phyloP scores from a whole-genome alignment of 2,113 vertebrate species.

The Leiothrix lutea region DNA sequence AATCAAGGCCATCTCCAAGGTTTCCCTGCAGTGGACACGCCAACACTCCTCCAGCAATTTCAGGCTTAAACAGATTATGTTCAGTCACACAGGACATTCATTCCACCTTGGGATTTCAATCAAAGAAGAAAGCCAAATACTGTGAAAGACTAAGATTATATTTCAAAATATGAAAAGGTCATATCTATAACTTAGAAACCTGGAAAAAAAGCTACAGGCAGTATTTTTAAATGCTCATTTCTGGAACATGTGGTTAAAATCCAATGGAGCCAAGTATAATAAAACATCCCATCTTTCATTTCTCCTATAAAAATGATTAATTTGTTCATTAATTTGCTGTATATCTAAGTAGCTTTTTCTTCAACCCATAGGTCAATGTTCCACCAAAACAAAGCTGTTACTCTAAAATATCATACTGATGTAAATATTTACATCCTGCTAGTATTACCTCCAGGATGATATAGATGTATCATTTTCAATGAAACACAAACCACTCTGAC shows the following conservation, averaged over 20 bases:
- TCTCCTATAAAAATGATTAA: slow-evolving; percentile 19
- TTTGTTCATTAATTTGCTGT: background rate
- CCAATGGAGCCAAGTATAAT: background rate
- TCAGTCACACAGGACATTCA: background rate
- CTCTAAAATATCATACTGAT: background rate
- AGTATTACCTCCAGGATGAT: background rate
- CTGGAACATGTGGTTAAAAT: background rate
- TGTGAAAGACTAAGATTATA: background rate
- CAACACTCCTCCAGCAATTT: background rate
- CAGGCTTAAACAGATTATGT: slow-evolving; percentile 19
- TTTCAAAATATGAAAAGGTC: background rate
- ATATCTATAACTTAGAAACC: background rate
- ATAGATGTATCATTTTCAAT: background rate
- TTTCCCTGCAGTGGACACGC: accelerated
- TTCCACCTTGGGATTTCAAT: background rate
- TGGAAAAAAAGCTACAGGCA: background rate
- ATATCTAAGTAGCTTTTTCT: background rate
- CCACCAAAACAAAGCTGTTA: background rate
- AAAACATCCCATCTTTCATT: background rate
- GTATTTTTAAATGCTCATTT: background rate
- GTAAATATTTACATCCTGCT: slow-evolving; percentile 47
- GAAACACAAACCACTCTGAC: background rate
- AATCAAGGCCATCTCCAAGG: background rate
- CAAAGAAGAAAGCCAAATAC: background rate
- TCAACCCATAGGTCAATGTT: background rate